Conservation (phyloP, 2,888 invertebrate genomes). For the Microchrysa polita region DNA sequence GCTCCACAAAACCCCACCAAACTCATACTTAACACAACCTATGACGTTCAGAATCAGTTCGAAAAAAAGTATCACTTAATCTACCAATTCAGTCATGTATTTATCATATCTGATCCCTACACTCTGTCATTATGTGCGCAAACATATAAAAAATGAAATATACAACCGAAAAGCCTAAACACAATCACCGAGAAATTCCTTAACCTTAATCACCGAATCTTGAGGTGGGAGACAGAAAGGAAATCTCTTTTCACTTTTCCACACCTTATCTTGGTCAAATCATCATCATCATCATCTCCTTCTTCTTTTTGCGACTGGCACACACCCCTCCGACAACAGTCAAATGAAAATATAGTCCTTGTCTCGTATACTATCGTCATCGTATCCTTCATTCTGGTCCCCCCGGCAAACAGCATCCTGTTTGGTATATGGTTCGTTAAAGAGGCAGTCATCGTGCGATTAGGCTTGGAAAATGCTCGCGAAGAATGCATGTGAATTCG, state of each 20-base stretch:
- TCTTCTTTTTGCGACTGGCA: no score
- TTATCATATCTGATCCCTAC: constrained; percentile 32
- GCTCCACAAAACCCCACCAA: no score
- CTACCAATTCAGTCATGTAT: not conserved
- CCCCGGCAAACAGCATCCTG: no score
- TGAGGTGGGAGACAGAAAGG: constrained; percentile 31
- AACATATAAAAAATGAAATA: not conserved
- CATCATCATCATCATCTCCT: no score
- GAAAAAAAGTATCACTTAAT: no score
- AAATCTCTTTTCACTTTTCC: constrained; percentile 44
- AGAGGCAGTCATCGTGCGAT: no score
- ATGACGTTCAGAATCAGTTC: no score
- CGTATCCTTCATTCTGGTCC: not conserved
- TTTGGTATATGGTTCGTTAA: no score
- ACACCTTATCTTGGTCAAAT: constrained; percentile 34
- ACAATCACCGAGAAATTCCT: constrained; percentile 42
- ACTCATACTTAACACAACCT: no score
- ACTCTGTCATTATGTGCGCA: not conserved
- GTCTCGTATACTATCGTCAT: not conserved
- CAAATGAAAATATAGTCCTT: constrained; percentile 8
- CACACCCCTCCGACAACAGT: constrained; percentile 12
- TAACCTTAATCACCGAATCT: constrained; percentile 44
- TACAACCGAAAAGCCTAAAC: constrained; percentile 33
- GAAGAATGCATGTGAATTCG: no score
- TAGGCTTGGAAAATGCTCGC: no score